Percentiles rank a stretch among this genome's conserved stretches.
Evolutionary conservation across 2,113 vertebrate species (phyloP).

Genomic region (Chascanopsetta lugubris): DNA sequence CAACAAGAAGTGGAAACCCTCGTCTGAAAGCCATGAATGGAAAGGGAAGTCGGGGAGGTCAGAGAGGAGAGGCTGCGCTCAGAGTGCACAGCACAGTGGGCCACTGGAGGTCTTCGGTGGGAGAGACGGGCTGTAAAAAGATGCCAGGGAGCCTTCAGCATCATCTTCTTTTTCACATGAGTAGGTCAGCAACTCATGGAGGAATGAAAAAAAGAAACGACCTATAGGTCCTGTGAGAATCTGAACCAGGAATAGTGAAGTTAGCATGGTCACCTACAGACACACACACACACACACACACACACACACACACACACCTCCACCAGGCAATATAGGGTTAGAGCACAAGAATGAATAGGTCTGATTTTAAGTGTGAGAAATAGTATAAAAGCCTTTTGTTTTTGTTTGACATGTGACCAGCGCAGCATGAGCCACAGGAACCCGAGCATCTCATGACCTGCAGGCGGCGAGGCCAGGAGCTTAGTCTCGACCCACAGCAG

Average conservation of each 20-base stretch:
- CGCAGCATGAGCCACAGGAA: slow-evolving; percentile 1
- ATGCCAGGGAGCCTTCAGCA: not conserved
- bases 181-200: not conserved
- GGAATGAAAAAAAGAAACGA: not conserved
- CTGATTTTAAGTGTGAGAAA: no score
- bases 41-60: not conserved
- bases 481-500: no score
- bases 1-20: not conserved
- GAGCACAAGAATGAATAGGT: no score
- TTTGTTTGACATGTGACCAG: slow-evolving; percentile 17
- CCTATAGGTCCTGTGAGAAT: not conserved
- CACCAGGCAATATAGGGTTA: no score
- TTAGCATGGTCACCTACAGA: no score
- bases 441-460: slow-evolving; percentile 30
- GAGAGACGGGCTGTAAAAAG: not conserved
- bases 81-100: not conserved
- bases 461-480: no score
- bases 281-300: no score
- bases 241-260: no score
- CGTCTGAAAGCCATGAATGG: not conserved
- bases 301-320: no score
- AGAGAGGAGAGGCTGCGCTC: not conserved
- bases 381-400: no score
- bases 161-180: not conserved
- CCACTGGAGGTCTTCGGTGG: not conserved